Evolutionary conservation across 2,888 invertebrate genomes (phyloP).

Genomic region (Gymnosoma rotundatum): DNA sequence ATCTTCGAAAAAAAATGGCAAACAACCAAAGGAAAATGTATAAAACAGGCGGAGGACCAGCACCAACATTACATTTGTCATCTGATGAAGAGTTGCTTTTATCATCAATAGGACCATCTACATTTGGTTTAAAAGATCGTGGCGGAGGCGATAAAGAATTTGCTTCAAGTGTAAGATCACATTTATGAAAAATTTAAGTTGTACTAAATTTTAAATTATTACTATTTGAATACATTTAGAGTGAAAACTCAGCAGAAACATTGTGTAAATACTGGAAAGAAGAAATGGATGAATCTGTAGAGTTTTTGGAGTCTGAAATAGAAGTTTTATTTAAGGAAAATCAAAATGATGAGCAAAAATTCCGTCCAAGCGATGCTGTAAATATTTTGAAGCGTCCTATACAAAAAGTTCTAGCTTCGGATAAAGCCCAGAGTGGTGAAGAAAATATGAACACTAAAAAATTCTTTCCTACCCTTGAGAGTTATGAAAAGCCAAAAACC

Average conservation of each 20-base stretch:
- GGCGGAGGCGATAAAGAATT: conserved; percentile 16
- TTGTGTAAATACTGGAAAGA: too few species aligned
- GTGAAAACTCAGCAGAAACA: neutral
- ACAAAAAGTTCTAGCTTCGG: conserved; percentile 3
- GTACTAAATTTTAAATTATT: neutral
- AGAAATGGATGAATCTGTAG: neutral
- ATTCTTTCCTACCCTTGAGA: conserved; percentile 14
- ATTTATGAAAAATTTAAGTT: neutral
- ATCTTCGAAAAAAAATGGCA: conserved; percentile 51
- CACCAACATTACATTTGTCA: neutral
- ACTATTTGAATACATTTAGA: neutral
- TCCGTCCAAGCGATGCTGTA: conserved; percentile 29
- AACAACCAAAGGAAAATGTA: conserved; percentile 55
- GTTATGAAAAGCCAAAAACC: conserved; percentile 20
- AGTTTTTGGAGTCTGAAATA: neutral
- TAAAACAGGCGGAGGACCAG: conserved; percentile 24
- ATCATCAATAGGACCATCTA: neutral
- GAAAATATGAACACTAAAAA: neutral
- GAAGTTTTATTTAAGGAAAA: neutral
- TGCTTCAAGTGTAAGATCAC: neutral
- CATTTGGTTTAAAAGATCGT: conserved; percentile 19
- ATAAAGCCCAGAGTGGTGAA: neutral
- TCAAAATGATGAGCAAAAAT: conserved; percentile 1
- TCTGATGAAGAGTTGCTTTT: conserved; percentile 6
- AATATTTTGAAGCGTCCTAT: conserved; percentile 16